Evolutionary conservation across 2,888 invertebrate species (phyloP).

Genomic region (Parapristionchus giblindavisi): DNA sequence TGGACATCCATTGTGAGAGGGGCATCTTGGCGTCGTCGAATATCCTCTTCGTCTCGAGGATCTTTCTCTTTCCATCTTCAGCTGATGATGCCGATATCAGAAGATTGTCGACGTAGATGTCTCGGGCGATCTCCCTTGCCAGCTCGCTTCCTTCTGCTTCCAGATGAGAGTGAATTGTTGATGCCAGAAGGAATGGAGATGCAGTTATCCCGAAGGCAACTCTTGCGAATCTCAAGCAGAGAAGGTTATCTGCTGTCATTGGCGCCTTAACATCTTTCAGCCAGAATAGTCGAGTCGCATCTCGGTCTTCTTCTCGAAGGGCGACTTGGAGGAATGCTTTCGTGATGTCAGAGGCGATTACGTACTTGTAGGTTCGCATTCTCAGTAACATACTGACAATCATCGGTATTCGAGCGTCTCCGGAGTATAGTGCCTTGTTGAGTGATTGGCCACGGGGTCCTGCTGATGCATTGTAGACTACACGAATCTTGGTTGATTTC

Average conservation of each 20-base stretch:
- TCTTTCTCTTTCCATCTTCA: slow-evolving; percentile 10
- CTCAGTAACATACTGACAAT: slow-evolving; percentile 41
- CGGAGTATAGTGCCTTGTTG: slow-evolving; percentile 46
- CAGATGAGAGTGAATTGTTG: slow-evolving; percentile 44
- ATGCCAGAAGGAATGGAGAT: slow-evolving; percentile 46
- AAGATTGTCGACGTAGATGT: slow-evolving; percentile 46
- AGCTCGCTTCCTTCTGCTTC: not conserved
- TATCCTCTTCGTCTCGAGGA: slow-evolving; percentile 33
- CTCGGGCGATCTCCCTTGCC: slow-evolving; percentile 31
- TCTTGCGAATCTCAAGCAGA: slow-evolving; percentile 42
- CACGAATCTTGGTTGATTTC: slow-evolving; percentile 40
- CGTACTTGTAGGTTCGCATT: slow-evolving; percentile 29
- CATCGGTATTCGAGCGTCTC: slow-evolving; percentile 40
- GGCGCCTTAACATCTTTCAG: slow-evolving; percentile 41
- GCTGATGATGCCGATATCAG: slow-evolving; percentile 7
- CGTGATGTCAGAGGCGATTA: slow-evolving; percentile 48
- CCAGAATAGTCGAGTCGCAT: slow-evolving; percentile 49
- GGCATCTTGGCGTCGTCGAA: slow-evolving; percentile 26
- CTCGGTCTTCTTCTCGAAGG: slow-evolving; percentile 44
- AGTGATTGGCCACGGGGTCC: slow-evolving; percentile 39
- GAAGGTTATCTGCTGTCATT: slow-evolving; percentile 42
- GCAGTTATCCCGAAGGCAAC: slow-evolving; percentile 49
- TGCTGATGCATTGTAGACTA: slow-evolving; percentile 46
- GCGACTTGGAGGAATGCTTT: slow-evolving; percentile 55
- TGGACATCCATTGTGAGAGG: slow-evolving; percentile 10